phyloP scores from a whole-genome alignment of 2,888 invertebrate genomes.

The Pachymerium ferrugineum region DNA sequence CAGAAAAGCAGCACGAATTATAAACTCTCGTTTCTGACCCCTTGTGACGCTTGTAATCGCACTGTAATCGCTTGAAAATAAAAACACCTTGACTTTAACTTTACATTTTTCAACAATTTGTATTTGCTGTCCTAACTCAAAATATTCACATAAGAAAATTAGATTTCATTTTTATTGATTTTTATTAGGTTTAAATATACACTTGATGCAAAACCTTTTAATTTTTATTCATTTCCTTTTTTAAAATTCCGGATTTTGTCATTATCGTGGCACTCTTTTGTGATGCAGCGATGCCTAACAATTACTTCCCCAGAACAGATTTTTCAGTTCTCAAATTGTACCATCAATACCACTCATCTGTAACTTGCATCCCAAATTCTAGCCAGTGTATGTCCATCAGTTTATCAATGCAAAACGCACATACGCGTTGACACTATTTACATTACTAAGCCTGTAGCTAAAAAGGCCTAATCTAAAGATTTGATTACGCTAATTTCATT shows the following conservation, averaged over 20 bases:
- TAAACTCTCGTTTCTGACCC: constrained; percentile 30
- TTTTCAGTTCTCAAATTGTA: background rate
- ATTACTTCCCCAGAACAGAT: background rate
- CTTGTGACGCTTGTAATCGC: no score
- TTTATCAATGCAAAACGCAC: background rate
- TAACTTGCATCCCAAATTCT: constrained; percentile 1
- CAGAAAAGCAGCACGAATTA: constrained; percentile 36
- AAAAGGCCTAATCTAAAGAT: constrained; percentile 56
- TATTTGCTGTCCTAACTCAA: no score
- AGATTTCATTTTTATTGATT: no score
- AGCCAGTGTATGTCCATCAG: constrained; percentile 8
- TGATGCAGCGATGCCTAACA: background rate
- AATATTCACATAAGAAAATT: no score
- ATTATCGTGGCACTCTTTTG: background rate
- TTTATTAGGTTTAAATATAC: no score
- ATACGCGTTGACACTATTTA: constrained; percentile 37
- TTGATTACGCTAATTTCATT: constrained; percentile 61
- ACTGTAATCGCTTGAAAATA: no score
- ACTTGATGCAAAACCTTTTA: no score
- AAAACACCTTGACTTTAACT: no score
- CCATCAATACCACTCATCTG: constrained; percentile 11
- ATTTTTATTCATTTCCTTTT: background rate
- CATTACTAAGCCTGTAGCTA: constrained; percentile 50
- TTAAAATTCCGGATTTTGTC: background rate
- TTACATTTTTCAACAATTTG: no score